These are phyloP conservation scores for Anadara kagoshimensis DNA, from an alignment of 1,140 invertebrate species.

Conservation along the genomic window DNA sequence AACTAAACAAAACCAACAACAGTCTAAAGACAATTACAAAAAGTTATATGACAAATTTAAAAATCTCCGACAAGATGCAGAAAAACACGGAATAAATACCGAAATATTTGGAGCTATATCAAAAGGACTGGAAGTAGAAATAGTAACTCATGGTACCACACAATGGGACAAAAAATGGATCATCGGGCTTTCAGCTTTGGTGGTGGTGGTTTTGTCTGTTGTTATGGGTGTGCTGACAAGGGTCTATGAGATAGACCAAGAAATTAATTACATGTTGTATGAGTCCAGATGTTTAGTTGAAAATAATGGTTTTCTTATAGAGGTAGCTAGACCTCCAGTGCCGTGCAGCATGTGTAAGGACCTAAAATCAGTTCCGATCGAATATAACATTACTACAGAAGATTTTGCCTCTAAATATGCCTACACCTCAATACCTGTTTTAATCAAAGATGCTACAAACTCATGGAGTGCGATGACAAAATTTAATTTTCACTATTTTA, in stretches of 20 bases:
- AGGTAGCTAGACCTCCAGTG: slow-evolving; percentile 87
- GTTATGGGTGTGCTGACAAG: background rate
- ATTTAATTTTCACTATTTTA: slow-evolving; percentile 88
- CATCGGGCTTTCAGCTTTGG: background rate
- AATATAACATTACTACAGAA: slow-evolving; percentile 77
- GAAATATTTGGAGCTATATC: slow-evolving; percentile 2
- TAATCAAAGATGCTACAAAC: slow-evolving; percentile 86
- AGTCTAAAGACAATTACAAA: background rate
- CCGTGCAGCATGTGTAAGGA: slow-evolving; percentile 84
- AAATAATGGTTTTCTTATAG: slow-evolving; percentile 89
- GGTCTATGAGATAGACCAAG: slow-evolving; percentile 18
- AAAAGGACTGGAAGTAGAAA: background rate
- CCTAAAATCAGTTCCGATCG: slow-evolving; percentile 69
- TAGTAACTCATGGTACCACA: no score
- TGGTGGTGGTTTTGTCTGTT: slow-evolving; percentile 2
- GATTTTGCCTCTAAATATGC: slow-evolving; percentile 79
- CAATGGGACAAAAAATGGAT: background rate
- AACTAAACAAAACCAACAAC: background rate
- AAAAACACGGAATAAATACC: background rate
- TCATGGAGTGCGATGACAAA: slow-evolving; percentile 85
- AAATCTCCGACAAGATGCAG: background rate
- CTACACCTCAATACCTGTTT: slow-evolving; percentile 85
- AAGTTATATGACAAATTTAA: slow-evolving; percentile 16
- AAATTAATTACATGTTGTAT: slow-evolving; percentile 5
- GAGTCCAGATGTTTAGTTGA: slow-evolving; percentile 81